Evolutionary conservation across 2,797 vertebrate genomes (phyloP), one percentile per base, ranked within the genome.

Genomic region (Syngnathus rostellatus): DNA sequence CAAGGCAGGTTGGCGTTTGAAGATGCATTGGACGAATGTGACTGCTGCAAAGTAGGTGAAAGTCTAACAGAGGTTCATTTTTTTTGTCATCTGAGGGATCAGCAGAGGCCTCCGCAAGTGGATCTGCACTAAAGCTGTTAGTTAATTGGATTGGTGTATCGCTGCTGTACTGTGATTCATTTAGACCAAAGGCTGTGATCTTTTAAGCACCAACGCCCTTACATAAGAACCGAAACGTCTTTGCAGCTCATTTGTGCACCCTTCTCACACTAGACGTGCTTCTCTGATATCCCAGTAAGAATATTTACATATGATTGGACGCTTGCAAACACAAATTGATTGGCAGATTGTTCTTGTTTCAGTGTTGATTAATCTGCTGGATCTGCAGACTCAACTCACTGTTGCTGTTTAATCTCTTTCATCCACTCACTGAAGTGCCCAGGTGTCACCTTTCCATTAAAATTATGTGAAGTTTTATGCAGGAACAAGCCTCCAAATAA

Each of bases 71-170:
- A 51, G 50, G 11, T 63, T 21, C 23, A 37, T 53, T 74, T 69
- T 59, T 61, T 54, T 78, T 72, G 59, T 71, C 8, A 1, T 45
- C 64, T 45, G 45, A 78, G 64, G 78, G 76, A 76, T 82, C 77
- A 84, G 81, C 77, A 75, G 73, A 80, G 74, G 77, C 72, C 72
- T 77, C 68, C 40, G 55, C 83, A 82, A 78, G 79, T 81, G 67
- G 86, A 87, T 90, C 85, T 81, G 70, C 79, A 31, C 76, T 90
- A 90, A 90, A 89, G 86, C 85, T 43, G 83, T 90, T 87, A 86
- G 78, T 61, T 91, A 90, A 91, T 89, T 59, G 84, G 90, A 85
- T 91, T 90, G 83, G 55, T 76, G 59, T 86, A 83, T 84, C 74
- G 57, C 81, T 72, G 76, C 75, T 66, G 68, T 72, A 67, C 83